Evolutionary conservation across 1,140 invertebrate genomes (phyloP).

Genomic region (Drosophila nigrodunni): DNA sequence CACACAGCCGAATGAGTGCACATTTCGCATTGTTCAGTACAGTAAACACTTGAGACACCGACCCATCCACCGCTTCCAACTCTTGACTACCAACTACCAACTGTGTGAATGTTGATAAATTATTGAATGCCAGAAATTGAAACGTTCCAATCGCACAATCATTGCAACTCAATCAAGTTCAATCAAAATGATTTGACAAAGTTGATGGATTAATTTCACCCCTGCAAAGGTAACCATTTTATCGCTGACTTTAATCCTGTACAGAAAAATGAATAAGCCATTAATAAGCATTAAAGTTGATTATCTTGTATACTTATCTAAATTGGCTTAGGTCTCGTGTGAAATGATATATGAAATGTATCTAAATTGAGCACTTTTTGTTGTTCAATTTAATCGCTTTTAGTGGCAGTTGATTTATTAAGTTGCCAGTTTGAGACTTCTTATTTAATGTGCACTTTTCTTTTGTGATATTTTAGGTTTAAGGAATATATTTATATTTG

Average conservation of each 20-base stretch:
- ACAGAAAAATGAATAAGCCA: neutral
- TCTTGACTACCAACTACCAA: slow-evolving; percentile 11
- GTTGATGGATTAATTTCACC: slow-evolving; percentile 6
- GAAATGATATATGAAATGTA: neutral
- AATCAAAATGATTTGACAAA: slow-evolving; percentile 25
- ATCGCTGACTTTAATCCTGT: neutral
- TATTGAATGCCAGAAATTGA: slow-evolving; percentile 19
- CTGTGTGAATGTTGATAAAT: slow-evolving; percentile 25
- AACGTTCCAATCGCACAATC: neutral
- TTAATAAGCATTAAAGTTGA: neutral
- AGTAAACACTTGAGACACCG: slow-evolving; percentile 63
- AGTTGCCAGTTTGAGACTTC: too few species aligned
- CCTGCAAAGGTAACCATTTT: neutral
- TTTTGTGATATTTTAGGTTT: too few species aligned
- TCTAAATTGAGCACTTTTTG: too few species aligned
- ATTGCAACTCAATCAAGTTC: neutral
- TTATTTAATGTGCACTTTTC: too few species aligned
- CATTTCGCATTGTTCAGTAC: slow-evolving; percentile 42
- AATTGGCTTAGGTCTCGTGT: neutral
- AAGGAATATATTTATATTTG: too few species aligned
- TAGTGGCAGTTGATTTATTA: too few species aligned
- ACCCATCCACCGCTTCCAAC: neutral
- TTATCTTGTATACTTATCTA: neutral
- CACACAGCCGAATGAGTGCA: slow-evolving; percentile 11
- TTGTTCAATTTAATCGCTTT: too few species aligned